A percentile compares a stretch with the other conserved stretches of the same genome.
These are phyloP conservation scores for Parochlus steinenii DNA, from an alignment of 2,888 invertebrate species.

Conservation along the genomic window DNA sequence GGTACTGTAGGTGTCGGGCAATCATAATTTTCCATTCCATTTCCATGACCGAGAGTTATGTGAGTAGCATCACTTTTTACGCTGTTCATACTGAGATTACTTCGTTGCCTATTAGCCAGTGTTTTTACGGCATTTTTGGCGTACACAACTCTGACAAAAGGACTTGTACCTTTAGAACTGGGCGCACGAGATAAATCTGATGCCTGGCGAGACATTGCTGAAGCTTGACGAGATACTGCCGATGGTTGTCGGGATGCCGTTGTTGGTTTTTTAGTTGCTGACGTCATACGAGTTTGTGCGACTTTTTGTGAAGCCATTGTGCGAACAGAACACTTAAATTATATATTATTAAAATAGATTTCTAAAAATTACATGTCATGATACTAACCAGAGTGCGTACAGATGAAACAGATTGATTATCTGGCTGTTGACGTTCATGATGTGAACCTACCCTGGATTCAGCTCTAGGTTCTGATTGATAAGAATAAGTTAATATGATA, in stretches of 20 bases:
- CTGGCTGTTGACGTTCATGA: no score
- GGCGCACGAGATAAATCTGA: slow-evolving; percentile 4
- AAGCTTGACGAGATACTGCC: slow-evolving; percentile 4
- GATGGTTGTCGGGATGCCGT: no score
- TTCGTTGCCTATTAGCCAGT: neutral
- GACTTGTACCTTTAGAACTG: slow-evolving; percentile 1
- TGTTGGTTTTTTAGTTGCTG: neutral
- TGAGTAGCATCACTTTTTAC: slow-evolving; percentile 8
- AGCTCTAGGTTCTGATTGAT: no score
- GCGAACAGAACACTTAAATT: no score
- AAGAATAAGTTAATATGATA: no score
- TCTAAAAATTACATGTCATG: no score
- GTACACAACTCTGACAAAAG: slow-evolving; percentile 4
- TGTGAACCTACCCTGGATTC: neutral
- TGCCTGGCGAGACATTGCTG: slow-evolving; percentile 6
- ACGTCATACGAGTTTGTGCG: neutral
- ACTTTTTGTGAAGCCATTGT: no score
- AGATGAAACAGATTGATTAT: no score
- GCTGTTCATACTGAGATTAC: slow-evolving; percentile 1
- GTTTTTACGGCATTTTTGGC: slow-evolving; percentile 5
- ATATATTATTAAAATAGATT: no score
- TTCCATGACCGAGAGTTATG: slow-evolving; percentile 5
- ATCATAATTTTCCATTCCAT: no score
- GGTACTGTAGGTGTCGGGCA: no score
- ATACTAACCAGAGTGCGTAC: no score